Evolutionary conservation across 2,797 vertebrate species (phyloP), one percentile per base, ranked within the genome.

Genomic region (Erithacus rubecula): DNA sequence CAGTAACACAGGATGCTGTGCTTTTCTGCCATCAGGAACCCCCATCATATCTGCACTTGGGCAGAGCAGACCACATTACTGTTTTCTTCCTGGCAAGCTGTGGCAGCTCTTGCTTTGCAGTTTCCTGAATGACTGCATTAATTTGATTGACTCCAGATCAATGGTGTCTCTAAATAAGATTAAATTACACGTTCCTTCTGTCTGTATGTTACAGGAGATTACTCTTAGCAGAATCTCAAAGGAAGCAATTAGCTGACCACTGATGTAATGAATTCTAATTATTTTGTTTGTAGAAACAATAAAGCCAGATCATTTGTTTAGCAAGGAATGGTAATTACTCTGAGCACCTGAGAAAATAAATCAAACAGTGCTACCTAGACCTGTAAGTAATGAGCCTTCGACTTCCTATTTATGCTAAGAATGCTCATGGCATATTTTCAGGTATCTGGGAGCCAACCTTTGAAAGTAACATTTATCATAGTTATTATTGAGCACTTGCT

Each of bases 241-340:
- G 94, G 82, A 90, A 95, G 93, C 93, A 94, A 94, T 51, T 96
- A 94, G 94, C 82, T 94, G 86, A 96, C 96, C 93, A 74, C 69
- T 91, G 79, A 90, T 89, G 96, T 94, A 97, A 97, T 97, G 95
- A 95, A 96, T 96, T 94, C 93, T 96, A 97, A 97, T 97, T 95
- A 97, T 80, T 96, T 97, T 97, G 95, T 97, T 97, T 97, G 94
- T 90, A 91, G 85, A 96, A 97, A 98, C 95, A 97, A 96, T 91
- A 92, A 91, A 92, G 82, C 67, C 95, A 95, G 71, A 96, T 84
- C 0, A 17, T 71, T 90, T 94, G 94, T 46, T 32, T 77, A 80
- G 95, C 26, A 72, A 92, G 84, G 83, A 96, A 94, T 41, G 69
- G 43, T 93, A 86, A 69, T 96, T 96, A 91, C 76, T 74, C 34